Conservation (phyloP, 2,888 invertebrate species). For the Oxytorus armatus region DNA sequence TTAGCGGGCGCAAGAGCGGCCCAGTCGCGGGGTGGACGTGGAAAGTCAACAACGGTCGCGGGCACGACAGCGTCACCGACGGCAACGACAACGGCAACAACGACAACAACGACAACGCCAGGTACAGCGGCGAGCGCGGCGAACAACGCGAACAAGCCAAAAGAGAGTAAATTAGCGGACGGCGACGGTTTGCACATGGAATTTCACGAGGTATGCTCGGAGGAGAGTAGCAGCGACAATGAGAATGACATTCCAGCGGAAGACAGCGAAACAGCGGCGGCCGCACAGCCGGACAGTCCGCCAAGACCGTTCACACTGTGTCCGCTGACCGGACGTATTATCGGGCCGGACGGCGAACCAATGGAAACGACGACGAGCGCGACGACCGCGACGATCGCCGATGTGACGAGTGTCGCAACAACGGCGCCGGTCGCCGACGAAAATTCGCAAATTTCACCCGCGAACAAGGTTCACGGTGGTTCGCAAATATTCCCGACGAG, state of each 20-base stretch:
- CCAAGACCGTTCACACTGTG: slow-evolving; percentile 90
- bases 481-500: too few species aligned
- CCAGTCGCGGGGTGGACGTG: slow-evolving; percentile 72
- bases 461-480: too few species aligned
- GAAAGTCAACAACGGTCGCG: too few species aligned
- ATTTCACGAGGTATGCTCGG: slow-evolving; percentile 83
- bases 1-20: slow-evolving; percentile 71
- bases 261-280: slow-evolving; percentile 82
- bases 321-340: slow-evolving; percentile 87
- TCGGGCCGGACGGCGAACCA: slow-evolving; percentile 82
- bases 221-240: slow-evolving; percentile 86
- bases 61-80: too few species aligned
- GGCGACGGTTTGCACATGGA: slow-evolving; percentile 84
- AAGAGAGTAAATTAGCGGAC: slow-evolving; percentile 83
- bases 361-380: slow-evolving; percentile 78
- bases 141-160: slow-evolving; percentile 74
- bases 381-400: slow-evolving; percentile 46
- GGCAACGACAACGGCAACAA: slow-evolving; percentile 20
- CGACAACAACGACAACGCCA: slow-evolving; percentile 26
- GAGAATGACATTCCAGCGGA: slow-evolving; percentile 86
- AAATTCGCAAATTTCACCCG: too few species aligned
- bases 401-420: slow-evolving; percentile 64
- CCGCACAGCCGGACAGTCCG: slow-evolving; percentile 88
- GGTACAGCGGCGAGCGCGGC: slow-evolving; percentile 62
- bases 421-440: too few species aligned